Evolutionary conservation across 2,113 vertebrate species (phyloP), one percentile per base, ranked within the genome.

Genomic region (Beaufortia kweichowensis): DNA sequence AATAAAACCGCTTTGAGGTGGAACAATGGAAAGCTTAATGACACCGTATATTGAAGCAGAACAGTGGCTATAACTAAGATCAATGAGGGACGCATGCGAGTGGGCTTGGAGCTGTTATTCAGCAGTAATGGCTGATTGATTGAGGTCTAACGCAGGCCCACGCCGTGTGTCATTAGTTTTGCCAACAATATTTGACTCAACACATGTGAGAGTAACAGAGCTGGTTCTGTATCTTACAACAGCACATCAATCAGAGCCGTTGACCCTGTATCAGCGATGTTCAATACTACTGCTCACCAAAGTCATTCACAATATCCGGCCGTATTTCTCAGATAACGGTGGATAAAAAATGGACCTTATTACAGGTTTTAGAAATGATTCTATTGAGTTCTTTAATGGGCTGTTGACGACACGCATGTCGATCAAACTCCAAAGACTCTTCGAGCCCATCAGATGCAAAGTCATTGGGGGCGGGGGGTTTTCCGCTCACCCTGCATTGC

Each of bases 41-140:
- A 70, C 68, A 77, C 35, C 53, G 73, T 81, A 76, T 74, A 81
- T 81, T 81, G 80, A 81, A 69, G 76, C 50, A 69, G 82, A 84
- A 62, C 67, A 39, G 76, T 67, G 46, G 77, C 79, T 67, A 74
- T 76, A 81, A 84, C 82, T 69, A 79, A 81, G 82, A 81, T 84
- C 82, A 64, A 84, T 81, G 72, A 64, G 48, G 7, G 39, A 53
- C 48, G 56, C 24, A 48, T 76, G 79, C 2, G 59, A 73, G 79
- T 60, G 41, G 67, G 28, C 53, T 60, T 14, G 53, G 24, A 81
- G 73, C 62, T 63, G 72, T 72, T 77, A 63, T 76, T 68, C 67
- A 73, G 72, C 67, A 29, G 60, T 81, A 84, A 81, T 81, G 82
- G 66, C 62, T 81, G 79, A 81, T 64, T 50, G 82, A 84, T 84